phyloP scores from a whole-genome alignment of 2,797 vertebrate genomes.

The Merluccius polli region DNA sequence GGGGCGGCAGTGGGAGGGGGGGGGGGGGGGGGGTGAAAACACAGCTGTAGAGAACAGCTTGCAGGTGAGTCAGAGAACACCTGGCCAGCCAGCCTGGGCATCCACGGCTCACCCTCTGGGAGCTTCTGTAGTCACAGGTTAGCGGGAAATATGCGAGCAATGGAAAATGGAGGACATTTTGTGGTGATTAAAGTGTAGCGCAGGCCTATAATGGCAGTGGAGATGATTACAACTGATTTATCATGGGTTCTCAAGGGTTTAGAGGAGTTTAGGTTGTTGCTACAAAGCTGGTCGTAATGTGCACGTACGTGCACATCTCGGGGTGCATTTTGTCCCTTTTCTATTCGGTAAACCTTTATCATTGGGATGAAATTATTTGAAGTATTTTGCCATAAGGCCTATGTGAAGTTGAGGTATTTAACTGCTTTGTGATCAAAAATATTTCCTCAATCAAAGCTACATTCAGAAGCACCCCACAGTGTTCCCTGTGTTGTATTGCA shows the following conservation, averaged over 20 bases:
- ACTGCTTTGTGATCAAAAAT: no score
- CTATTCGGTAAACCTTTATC: no score
- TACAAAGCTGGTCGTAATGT: no score
- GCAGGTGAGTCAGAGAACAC: constrained; percentile 40
- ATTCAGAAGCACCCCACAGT: neutral
- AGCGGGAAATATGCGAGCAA: constrained; percentile 7
- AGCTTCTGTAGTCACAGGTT: constrained; percentile 25
- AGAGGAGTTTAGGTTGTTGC: neutral
- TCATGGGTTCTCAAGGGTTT: neutral
- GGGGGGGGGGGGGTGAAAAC: constrained; percentile 18
- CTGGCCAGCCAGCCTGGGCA: constrained; percentile 39
- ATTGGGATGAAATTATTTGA: no score
- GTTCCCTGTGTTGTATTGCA: neutral
- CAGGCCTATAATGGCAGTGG: neutral
- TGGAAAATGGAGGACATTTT: constrained; percentile 16
- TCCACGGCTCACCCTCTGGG: constrained; percentile 20
- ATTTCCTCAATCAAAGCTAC: no score
- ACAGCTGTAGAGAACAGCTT: constrained; percentile 46
- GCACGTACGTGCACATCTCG: no score
- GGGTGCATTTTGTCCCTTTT: no score
- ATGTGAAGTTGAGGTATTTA: no score
- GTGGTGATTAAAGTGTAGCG: constrained; percentile 3
- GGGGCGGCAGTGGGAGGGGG: neutral
- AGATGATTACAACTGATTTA: neutral
- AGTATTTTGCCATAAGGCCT: no score